These are phyloP conservation scores for Syngnathoides biaculeatus DNA, from an alignment of 2,113 vertebrate genomes.

Conservation along the genomic window DNA sequence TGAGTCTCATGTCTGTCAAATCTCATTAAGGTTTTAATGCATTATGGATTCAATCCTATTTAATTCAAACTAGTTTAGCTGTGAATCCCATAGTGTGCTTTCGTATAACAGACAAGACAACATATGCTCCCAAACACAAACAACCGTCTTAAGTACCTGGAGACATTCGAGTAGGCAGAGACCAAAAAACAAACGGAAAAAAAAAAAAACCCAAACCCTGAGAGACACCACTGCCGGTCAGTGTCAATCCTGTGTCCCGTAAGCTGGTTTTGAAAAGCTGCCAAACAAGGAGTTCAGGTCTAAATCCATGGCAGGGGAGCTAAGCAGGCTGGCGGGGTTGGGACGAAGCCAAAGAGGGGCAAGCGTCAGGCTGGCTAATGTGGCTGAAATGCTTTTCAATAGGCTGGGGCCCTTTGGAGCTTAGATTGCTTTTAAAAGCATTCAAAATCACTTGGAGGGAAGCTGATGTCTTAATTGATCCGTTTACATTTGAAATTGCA, in stretches of 20 bases:
- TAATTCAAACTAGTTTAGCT: not conserved
- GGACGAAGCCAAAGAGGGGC: not conserved
- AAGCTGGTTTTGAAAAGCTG: constrained; percentile 44
- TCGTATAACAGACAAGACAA: constrained; percentile 2
- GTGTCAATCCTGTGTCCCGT: constrained; percentile 35
- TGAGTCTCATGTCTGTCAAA: not conserved
- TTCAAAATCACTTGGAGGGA: not conserved
- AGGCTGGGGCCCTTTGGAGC: not conserved
- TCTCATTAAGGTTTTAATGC: not conserved
- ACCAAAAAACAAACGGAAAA: not conserved
- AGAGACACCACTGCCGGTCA: constrained; percentile 22
- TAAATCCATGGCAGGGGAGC: constrained; percentile 40
- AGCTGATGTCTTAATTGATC: not conserved
- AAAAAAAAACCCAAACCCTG: not conserved
- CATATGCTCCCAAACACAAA: constrained; percentile 1
- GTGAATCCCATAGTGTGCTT: not conserved
- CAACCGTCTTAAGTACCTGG: not conserved
- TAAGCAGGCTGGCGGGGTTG: constrained; percentile 20
- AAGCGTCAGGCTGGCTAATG: not conserved
- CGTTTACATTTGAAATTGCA: too few species aligned
- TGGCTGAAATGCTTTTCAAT: not conserved
- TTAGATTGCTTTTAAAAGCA: not conserved
- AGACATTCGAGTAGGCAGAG: not conserved
- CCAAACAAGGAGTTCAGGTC: constrained; percentile 38
- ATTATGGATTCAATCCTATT: not conserved